Conservation (phyloP, 2,888 invertebrate genomes). For the Cephus nigrinus region DNA sequence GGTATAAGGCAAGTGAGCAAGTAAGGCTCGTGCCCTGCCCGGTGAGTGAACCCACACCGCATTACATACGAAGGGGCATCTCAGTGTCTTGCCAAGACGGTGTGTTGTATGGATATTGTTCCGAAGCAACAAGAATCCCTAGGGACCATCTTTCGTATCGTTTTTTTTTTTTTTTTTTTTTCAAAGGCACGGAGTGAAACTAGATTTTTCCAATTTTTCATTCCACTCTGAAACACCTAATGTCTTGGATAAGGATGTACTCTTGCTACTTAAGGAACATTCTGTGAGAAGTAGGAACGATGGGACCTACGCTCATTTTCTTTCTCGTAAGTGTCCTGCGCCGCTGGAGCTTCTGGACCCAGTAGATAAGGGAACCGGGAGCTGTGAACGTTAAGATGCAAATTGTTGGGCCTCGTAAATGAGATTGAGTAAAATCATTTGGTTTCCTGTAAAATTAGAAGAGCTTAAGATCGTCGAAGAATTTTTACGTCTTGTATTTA, state of each 20-base stretch:
- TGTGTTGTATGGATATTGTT: neutral
- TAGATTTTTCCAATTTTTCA: neutral
- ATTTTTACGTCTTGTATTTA: neutral
- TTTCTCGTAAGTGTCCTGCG: neutral
- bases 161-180: neutral
- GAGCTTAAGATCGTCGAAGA: neutral
- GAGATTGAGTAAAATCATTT: neutral
- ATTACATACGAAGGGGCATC: conserved; percentile 15
- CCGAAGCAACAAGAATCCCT: neutral
- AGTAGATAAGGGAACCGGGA: neutral
- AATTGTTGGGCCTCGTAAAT: neutral
- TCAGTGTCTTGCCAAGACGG: neutral
- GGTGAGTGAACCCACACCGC: conserved; percentile 57
- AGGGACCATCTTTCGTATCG: neutral
- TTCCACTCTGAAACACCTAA: neutral
- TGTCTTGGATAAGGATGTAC: neutral
- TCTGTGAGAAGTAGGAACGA: neutral
- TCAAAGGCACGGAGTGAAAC: neutral
- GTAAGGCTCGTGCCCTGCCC: conserved; percentile 43
- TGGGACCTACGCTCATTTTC: neutral
- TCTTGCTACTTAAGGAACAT: neutral
- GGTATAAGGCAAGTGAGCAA: conserved; percentile 37
- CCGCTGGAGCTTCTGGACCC: neutral
- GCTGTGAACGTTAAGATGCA: neutral
- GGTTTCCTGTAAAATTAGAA: neutral